Conservation (phyloP, 2,888 invertebrate genomes). For the Spilosoma lubricipeda region DNA sequence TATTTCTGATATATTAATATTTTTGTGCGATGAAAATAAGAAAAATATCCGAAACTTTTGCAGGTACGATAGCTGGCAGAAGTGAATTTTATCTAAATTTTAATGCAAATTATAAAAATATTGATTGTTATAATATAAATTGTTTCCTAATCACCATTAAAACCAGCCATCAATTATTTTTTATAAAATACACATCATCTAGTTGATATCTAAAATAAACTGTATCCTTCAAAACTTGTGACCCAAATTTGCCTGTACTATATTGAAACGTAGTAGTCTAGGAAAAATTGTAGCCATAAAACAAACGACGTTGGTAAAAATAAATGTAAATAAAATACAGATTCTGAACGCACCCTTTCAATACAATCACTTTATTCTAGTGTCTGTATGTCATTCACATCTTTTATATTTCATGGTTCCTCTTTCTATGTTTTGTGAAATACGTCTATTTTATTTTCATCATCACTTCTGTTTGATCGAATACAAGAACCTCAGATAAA, state of each 20-base stretch:
- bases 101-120: too few species aligned
- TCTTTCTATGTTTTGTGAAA: slow-evolving; percentile 21
- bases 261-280: neutral
- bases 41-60: too few species aligned
- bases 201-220: neutral
- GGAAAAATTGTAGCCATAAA: neutral
- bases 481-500: neutral
- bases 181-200: neutral
- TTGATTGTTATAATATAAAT: neutral
- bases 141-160: neutral
- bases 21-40: neutral
- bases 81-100: too few species aligned
- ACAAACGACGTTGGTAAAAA: neutral
- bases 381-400: slow-evolving; percentile 4
- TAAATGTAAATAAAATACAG: neutral
- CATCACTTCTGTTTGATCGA: slow-evolving; percentile 24
- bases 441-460: slow-evolving; percentile 28
- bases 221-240: neutral
- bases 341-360: neutral
- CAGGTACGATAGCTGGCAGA: too few species aligned
- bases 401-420: slow-evolving; percentile 14
- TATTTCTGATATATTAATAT: neutral
- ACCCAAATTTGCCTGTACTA: neutral
- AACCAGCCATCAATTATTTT: neutral
- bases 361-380: neutral